phyloP scores from a whole-genome alignment of 2,113 vertebrate genomes.

The Etia nguti region DNA sequence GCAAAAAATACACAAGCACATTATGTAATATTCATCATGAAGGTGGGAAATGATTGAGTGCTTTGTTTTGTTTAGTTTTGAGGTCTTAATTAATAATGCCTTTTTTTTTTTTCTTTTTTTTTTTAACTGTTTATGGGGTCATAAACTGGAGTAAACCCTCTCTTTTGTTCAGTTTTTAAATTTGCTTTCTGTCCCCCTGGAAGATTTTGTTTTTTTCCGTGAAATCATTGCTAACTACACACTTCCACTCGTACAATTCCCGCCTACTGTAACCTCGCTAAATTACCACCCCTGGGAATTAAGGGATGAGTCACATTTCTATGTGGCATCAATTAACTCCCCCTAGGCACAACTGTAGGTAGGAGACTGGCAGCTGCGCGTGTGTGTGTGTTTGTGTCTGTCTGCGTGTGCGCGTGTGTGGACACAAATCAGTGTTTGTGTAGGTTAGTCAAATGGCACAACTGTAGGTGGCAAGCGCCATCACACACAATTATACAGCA shows the following conservation, averaged over 20 bases:
- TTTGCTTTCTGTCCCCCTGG: neutral
- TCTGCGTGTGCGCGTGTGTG: neutral
- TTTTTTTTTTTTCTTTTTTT: no score
- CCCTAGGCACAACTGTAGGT: constrained; percentile 2
- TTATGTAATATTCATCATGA: neutral
- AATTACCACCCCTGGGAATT: constrained; percentile 38
- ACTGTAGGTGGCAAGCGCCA: constrained; percentile 18
- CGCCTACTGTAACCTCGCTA: constrained; percentile 21
- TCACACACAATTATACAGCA: constrained; percentile 10
- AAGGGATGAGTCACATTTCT: constrained; percentile 46
- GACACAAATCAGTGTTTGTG: neutral
- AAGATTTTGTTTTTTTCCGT: neutral
- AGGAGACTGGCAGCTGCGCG: neutral
- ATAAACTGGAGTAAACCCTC: neutral
- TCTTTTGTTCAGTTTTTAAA: neutral
- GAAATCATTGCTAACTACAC: neutral
- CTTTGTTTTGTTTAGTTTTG: neutral
- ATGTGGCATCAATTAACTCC: constrained; percentile 37
- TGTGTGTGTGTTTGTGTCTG: neutral
- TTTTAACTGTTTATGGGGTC: neutral
- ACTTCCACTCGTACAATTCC: neutral
- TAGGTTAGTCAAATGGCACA: neutral
- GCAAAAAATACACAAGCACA: neutral
- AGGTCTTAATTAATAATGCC: neutral
- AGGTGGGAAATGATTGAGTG: neutral